Conservation (phyloP, 2,888 invertebrate species). For the Emmelina monodactyla region DNA sequence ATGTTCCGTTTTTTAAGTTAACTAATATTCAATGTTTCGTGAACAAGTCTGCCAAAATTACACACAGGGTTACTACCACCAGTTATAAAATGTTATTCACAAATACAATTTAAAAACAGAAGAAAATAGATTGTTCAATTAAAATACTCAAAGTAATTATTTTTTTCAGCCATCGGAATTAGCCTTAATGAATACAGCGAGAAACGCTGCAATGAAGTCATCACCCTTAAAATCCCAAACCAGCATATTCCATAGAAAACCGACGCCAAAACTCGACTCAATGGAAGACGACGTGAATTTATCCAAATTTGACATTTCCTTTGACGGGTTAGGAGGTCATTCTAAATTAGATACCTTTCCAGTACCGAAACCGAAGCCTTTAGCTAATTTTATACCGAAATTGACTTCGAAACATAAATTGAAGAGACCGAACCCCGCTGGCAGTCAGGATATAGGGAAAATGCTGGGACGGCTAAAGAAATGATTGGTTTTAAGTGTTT, state of each 20-base stretch:
- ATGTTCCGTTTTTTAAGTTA: too few relatives aligned
- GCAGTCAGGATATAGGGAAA: constrained; percentile 30
- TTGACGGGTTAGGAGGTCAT: constrained; percentile 66
- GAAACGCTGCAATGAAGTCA: too few relatives aligned
- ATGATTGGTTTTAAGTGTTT: not conserved
- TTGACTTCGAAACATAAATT: constrained; percentile 35
- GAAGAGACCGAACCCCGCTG: constrained; percentile 27
- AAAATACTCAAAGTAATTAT: too few relatives aligned
- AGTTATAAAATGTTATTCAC: too few relatives aligned
- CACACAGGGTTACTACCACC: too few relatives aligned
- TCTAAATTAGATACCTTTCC: constrained; percentile 60
- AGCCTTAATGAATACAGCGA: too few relatives aligned
- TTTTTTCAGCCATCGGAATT: too few relatives aligned
- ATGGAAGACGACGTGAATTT: constrained; percentile 16
- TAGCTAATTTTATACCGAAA: constrained; percentile 23
- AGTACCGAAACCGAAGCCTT: constrained; percentile 23
- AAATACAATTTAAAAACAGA: too few relatives aligned
- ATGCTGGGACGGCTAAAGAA: constrained; percentile 21
- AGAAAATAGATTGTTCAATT: too few relatives aligned
- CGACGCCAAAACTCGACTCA: constrained; percentile 24
- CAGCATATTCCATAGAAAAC: constrained; percentile 38
- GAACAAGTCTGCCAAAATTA: too few relatives aligned
- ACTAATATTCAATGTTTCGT: too few relatives aligned
- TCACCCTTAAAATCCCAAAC: too few relatives aligned
- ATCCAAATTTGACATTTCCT: constrained; percentile 29